phyloP scores from a whole-genome alignment of 2,888 invertebrate genomes.

The Scaptomyza reducta region DNA sequence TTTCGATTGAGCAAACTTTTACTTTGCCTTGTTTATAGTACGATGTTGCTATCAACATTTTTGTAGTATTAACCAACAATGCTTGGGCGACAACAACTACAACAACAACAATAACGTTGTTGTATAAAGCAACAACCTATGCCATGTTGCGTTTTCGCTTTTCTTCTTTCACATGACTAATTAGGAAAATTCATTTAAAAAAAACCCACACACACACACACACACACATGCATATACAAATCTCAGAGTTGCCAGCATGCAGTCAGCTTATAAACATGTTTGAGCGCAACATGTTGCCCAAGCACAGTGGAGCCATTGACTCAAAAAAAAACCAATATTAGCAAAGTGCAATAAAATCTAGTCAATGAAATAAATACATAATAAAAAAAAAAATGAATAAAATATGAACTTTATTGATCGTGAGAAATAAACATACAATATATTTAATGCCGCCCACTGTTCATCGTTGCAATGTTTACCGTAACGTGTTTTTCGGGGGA shows the following conservation, averaged over 20 bases:
- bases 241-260: constrained; percentile 14
- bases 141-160: constrained; percentile 70
- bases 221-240: constrained; percentile 7
- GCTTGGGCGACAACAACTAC: constrained; percentile 34
- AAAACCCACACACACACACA: constrained; percentile 30
- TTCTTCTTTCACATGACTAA: constrained; percentile 75
- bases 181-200: constrained; percentile 70
- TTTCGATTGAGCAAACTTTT: constrained; percentile 62
- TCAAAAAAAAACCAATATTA: not conserved
- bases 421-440: constrained; percentile 19
- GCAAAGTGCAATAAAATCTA: not conserved
- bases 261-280: constrained; percentile 48
- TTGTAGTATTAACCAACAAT: too few species aligned
- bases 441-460: constrained; percentile 47
- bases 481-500: constrained; percentile 57
- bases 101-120: constrained; percentile 3
- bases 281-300: constrained; percentile 55
- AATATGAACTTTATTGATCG: constrained; percentile 1
- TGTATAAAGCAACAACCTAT: constrained; percentile 19
- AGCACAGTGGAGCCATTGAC: constrained; percentile 28
- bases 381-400: constrained; percentile 19
- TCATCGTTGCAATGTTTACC: constrained; percentile 36
- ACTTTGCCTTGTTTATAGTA: constrained; percentile 31
- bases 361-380: too few species aligned
- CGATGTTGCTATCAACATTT: constrained; percentile 55